phyloP scores from a whole-genome alignment of 2,888 invertebrate species.

The Caenorhabditis doughertyi region DNA sequence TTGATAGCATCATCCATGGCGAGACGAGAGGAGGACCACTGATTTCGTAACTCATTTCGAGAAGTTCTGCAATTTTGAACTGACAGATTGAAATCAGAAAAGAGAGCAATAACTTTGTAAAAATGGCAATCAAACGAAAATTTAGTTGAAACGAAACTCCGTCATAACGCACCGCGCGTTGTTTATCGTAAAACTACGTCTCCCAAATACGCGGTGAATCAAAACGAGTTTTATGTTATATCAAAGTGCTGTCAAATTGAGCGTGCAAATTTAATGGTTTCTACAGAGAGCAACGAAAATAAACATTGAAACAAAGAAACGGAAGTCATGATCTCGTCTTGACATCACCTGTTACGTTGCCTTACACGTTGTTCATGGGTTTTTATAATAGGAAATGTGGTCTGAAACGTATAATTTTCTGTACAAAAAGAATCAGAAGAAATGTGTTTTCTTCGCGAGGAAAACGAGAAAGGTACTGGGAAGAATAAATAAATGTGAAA shows the following conservation, averaged over 20 bases:
- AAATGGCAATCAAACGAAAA: conserved; percentile 5
- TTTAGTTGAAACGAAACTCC: conserved; percentile 36
- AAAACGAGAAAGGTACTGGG: neutral
- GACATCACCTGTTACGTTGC: conserved; percentile 3
- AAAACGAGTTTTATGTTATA: neutral
- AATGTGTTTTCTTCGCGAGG: neutral
- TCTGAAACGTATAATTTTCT: conserved; percentile 10
- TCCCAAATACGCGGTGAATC: conserved; percentile 4
- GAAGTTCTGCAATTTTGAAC: too few species aligned
- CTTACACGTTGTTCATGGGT: neutral
- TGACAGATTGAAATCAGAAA: neutral
- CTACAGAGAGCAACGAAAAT: neutral
- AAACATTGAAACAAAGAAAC: conserved; percentile 1
- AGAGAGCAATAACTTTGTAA: neutral
- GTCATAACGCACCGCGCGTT: conserved; percentile 10
- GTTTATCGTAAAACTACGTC: conserved; percentile 48
- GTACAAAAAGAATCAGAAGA: neutral
- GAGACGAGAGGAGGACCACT: conserved; percentile 61
- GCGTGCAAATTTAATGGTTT: conserved; percentile 43
- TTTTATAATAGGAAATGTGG: neutral
- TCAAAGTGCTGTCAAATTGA: conserved; percentile 39
- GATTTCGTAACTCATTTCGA: conserved; percentile 53
- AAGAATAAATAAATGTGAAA: neutral
- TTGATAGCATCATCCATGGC: conserved; percentile 65
- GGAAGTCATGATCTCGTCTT: neutral